Percentiles rank a stretch among this genome's conserved stretches.
phyloP scores from a whole-genome alignment of 1,140 invertebrate species.

The Drosophila mauritiana region DNA sequence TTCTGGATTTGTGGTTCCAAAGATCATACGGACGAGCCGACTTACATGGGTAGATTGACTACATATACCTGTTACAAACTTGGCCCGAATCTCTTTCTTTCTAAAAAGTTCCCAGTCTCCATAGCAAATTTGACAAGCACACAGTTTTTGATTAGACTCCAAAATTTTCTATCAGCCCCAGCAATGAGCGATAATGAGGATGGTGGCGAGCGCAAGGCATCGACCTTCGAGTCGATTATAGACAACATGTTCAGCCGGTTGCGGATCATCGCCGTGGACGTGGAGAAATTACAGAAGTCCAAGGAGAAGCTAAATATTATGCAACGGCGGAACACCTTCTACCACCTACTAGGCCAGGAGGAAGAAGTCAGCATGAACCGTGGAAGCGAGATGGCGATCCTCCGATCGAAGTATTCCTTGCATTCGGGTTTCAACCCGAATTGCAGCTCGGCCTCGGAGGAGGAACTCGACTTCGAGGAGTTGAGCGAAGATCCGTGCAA shows the following conservation, averaged over 20 bases:
- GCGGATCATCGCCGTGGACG: slow-evolving; percentile 52
- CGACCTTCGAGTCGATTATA: slow-evolving; percentile 9
- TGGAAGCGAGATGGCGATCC: slow-evolving; percentile 13
- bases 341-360: slow-evolving; percentile 46
- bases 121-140: slow-evolving; percentile 4
- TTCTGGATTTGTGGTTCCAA: too few species aligned
- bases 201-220: too few species aligned
- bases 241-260: slow-evolving; percentile 43
- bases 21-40: too few species aligned
- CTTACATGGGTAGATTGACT: too few species aligned
- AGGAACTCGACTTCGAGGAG: slow-evolving; percentile 28
- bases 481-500: slow-evolving; percentile 46
- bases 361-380: slow-evolving; percentile 16
- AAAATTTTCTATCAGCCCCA: slow-evolving; percentile 5
- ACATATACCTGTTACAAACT: too few species aligned
- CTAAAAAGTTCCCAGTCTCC: not conserved
- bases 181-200: slow-evolving; percentile 11
- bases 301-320: slow-evolving; percentile 44
- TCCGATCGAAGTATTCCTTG: slow-evolving; percentile 6
- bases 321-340: slow-evolving; percentile 49
- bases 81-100: too few species aligned
- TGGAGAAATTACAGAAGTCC: slow-evolving; percentile 55
- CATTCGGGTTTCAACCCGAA: not conserved
- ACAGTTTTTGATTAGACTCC: not conserved
- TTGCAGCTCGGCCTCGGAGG: not conserved